phyloP scores from a whole-genome alignment of 2,113 vertebrate genomes.

The Podocnemis expansa region DNA sequence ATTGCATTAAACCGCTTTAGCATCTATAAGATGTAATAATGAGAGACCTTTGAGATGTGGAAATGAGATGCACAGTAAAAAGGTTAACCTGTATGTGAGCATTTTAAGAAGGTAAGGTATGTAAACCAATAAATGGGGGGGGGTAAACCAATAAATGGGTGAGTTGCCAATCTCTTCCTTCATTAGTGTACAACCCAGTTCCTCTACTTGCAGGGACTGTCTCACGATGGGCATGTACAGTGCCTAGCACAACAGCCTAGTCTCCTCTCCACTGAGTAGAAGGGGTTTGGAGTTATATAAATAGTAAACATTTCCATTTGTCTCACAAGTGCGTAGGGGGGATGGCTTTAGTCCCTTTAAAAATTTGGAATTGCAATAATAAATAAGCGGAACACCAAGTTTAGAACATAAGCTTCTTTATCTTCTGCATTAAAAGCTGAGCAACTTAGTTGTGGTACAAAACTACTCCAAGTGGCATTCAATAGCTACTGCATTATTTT shows the following conservation, averaged over 20 bases:
- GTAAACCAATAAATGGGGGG: background rate
- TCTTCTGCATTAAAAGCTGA: background rate
- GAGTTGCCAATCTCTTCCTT: background rate
- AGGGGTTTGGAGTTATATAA: background rate
- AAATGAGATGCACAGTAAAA: background rate
- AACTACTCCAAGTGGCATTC: background rate
- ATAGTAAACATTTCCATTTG: fast-evolving
- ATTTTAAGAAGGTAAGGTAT: background rate
- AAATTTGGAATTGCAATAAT: background rate
- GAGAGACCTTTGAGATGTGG: background rate
- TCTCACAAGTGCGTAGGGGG: background rate
- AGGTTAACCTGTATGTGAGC: background rate
- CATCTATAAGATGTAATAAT: background rate
- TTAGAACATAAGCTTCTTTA: background rate
- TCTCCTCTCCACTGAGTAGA: background rate
- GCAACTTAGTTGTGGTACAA: background rate
- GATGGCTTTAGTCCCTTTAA: background rate
- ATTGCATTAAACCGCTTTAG: fast-evolving
- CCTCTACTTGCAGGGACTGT: fast-evolving
- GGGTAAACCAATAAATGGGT: background rate
- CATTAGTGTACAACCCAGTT: background rate
- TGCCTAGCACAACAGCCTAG: fast-evolving
- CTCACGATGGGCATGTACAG: fast-evolving
- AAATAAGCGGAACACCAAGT: background rate
- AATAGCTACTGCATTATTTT: background rate